Base-by-base conservation (phyloP, 2,888 invertebrate genomes). In the Poecilobothrus nobilitatus region DNA sequence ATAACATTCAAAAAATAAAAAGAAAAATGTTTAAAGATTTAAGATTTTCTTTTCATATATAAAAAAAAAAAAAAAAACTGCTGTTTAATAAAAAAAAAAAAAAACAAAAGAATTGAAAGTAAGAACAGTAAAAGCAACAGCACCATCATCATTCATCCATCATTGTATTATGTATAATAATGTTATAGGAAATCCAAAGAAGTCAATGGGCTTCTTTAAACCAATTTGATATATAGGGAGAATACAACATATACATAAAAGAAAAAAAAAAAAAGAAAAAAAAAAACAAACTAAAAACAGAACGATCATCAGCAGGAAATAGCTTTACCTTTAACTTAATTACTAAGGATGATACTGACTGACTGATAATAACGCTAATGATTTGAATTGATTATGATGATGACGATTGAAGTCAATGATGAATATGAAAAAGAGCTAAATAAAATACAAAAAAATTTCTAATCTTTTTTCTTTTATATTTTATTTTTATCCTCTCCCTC, bases 251-350 rank as follows among this genome's bases (percentile, higher is more conserved):
- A n/a, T n/a, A 15, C 3, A 44, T 44, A 44, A 44, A 15, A 10
- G 12, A 15, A 44, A 44, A 44, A 3, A 44, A 15, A 6, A 15
- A 15, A 6, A 44, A 53, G 53, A 53, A 53, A 18, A 18, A 53
- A 27, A 27, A 27, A 27, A 27, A 27, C 27, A 27, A 5, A 27
- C 27, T 5, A 27, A 5, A 27, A 27, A 27, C 15, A n/a, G 15
- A 53, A 53, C 53, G 53, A 53, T 53, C 53, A 53, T 53, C 53
- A 53, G 53, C 53, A 53, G 53, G 53, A 53, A 53, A 53, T 53
- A 15, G 18, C n/a, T 53, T 15, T 53, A 53, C 53, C 53, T 15
- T 27, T 27, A 53, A 18, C 53, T 53, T 53, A 53, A 53, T 53
- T 53, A 53, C n/a, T 53, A 53, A 18, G 18, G 18, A 53, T 53